A percentile compares a stretch with the other conserved stretches of the same genome.
Evolutionary conservation across 2,888 invertebrate species (phyloP).

Genomic region (Oegoconia quadripuncta): DNA sequence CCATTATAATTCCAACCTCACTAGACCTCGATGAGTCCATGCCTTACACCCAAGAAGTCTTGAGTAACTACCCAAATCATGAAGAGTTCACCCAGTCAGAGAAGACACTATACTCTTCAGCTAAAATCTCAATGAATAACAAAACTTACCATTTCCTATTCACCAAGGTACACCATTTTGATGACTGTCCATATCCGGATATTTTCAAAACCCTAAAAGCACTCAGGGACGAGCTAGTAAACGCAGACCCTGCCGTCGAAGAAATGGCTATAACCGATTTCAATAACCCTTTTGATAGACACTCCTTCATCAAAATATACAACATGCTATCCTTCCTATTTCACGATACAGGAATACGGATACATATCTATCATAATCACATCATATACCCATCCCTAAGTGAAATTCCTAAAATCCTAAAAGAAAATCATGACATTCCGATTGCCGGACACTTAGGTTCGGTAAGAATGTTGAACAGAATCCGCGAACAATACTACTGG

Average conservation of each 20-base stretch:
- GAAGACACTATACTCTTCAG: too few relatives aligned
- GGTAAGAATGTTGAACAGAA: slow-evolving; percentile 12
- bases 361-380: slow-evolving; percentile 11
- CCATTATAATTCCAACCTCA: too few relatives aligned
- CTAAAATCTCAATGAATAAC: too few relatives aligned
- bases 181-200: too few relatives aligned
- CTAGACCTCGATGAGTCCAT: too few relatives aligned
- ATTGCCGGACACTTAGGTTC: slow-evolving; percentile 22
- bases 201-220: too few relatives aligned
- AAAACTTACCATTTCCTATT: too few relatives aligned
- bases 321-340: background rate
- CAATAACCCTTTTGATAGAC: background rate
- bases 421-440: slow-evolving; percentile 18
- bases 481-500: slow-evolving; percentile 16
- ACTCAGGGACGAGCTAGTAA: too few relatives aligned
- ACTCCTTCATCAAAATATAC: background rate
- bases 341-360: background rate
- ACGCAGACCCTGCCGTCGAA: slow-evolving; percentile 1
- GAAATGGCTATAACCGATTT: background rate
- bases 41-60: too few relatives aligned
- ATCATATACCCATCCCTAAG: slow-evolving; percentile 16
- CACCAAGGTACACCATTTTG: too few relatives aligned
- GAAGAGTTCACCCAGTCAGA: too few relatives aligned
- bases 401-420: slow-evolving; percentile 15
- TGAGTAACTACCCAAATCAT: too few relatives aligned